A percentile compares a stretch with the other conserved stretches of the same genome.
Evolutionary conservation across 2,888 invertebrate species (phyloP).

Genomic region (Leucophenga maculata): DNA sequence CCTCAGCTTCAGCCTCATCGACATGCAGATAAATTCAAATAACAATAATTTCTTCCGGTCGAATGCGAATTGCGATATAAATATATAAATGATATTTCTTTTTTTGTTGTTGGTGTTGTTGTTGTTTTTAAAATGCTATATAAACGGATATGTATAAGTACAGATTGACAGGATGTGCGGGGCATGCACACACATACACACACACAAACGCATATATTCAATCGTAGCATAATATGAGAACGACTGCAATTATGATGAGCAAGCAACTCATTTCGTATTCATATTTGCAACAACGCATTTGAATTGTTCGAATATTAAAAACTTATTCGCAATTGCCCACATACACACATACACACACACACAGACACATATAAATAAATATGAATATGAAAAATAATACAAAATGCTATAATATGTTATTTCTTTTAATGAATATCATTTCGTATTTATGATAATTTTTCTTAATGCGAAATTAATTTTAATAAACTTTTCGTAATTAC

Average conservation of each 20-base stretch:
- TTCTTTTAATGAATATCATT: conserved; percentile 44
- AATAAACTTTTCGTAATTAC: conserved; percentile 13
- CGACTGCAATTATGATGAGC: conserved; percentile 27
- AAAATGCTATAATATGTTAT: conserved; percentile 28
- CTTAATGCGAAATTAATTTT: conserved; percentile 41
- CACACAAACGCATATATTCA: neutral
- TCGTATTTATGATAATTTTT: conserved; percentile 29
- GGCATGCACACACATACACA: conserved; percentile 48
- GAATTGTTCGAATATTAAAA: conserved; percentile 26
- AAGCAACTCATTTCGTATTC: conserved; percentile 44
- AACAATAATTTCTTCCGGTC: conserved; percentile 65
- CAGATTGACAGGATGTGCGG: conserved; percentile 63
- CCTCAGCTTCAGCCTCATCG: conserved; percentile 33
- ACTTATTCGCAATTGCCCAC: neutral
- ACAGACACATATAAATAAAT: conserved; percentile 15
- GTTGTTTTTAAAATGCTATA: conserved; percentile 22
- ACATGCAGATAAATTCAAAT: conserved; percentile 62
- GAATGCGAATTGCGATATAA: conserved; percentile 46
- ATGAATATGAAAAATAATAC: neutral
- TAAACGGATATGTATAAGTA: conserved; percentile 61
- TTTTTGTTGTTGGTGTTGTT: conserved; percentile 47
- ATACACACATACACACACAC: too few relatives aligned
- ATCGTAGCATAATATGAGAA: neutral
- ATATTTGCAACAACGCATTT: conserved; percentile 17
- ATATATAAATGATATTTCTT: conserved; percentile 3